Percentiles rank a stretch among this genome's conserved stretches.
Conservation (phyloP, 2,797 vertebrate genomes). For the Aeoliscus strigatus region DNA sequence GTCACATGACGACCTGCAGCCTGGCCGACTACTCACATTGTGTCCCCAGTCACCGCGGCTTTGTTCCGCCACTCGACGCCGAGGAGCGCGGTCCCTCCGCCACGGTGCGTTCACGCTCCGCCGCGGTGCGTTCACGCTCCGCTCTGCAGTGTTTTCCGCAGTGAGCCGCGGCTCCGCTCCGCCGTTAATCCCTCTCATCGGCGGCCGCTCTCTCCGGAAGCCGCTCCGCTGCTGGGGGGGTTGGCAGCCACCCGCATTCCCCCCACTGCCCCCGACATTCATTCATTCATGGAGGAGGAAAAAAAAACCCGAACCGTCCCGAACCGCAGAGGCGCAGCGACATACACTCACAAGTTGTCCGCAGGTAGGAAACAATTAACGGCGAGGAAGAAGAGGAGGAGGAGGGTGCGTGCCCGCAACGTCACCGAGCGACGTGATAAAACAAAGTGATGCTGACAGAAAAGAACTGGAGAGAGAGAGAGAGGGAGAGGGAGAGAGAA, state of each 20-base stretch:
- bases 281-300: too few species aligned
- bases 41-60: conserved; percentile 58
- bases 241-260: conserved; percentile 52
- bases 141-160: conserved; percentile 72
- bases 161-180: conserved; percentile 68
- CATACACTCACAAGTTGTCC: conserved; percentile 60
- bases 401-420: conserved; percentile 24
- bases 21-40: conserved; percentile 73
- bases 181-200: conserved; percentile 68
- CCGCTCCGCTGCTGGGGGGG: conserved; percentile 48
- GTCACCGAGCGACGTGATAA: conserved; percentile 49
- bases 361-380: conserved; percentile 26
- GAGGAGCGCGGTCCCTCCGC: conserved; percentile 66
- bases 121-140: conserved; percentile 74
- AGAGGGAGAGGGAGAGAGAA: conserved; percentile 4
- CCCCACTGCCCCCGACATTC: conserved; percentile 50
- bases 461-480: conserved; percentile 1
- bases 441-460: conserved; percentile 48
- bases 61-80: conserved; percentile 50
- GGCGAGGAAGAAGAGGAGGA: conserved; percentile 2
- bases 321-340: conserved; percentile 58
- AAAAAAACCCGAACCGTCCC: conserved; percentile 52
- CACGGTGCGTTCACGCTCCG: conserved; percentile 64
- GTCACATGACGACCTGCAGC: conserved; percentile 45
- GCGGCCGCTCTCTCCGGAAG: conserved; percentile 55